Evolutionary conservation across 2,888 invertebrate genomes (phyloP).

Genomic region (Thyatira batis): DNA sequence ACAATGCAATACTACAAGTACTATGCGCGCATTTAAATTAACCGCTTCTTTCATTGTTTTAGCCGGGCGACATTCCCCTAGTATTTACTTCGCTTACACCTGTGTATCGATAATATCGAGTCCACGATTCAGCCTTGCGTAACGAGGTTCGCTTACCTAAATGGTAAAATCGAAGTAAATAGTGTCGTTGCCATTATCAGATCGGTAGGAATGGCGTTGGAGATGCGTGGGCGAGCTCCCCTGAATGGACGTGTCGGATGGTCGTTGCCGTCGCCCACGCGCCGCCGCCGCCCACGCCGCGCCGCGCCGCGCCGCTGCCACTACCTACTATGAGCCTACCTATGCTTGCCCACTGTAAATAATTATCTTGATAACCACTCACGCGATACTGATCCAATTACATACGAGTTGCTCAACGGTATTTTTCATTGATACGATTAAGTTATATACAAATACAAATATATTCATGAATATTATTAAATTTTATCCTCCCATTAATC

Average conservation of each 20-base stretch:
- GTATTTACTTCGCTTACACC: conserved; percentile 6
- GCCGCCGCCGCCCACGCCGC: conserved; percentile 54
- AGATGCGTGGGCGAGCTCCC: conserved; percentile 60
- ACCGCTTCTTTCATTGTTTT: conserved; percentile 16
- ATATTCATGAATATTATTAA: background rate
- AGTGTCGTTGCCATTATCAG: conserved; percentile 59
- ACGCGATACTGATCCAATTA: conserved; percentile 48
- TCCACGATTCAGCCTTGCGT: conserved; percentile 25
- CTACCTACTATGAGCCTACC: conserved; percentile 37
- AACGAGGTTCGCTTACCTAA: conserved; percentile 37
- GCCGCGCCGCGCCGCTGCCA: conserved; percentile 24
- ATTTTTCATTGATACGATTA: conserved; percentile 22
- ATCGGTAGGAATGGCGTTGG: conserved; percentile 45
- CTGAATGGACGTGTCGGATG: conserved; percentile 69
- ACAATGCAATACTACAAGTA: conserved; percentile 48
- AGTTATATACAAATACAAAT: no score
- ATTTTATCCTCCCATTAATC: background rate
- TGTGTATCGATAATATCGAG: conserved; percentile 3
- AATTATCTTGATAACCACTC: conserved; percentile 55
- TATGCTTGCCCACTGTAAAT: conserved; percentile 36
- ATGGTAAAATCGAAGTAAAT: conserved; percentile 43
- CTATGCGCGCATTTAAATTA: conserved; percentile 42
- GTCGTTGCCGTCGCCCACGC: conserved; percentile 51
- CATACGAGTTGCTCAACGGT: conserved; percentile 19
- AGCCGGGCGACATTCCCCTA: conserved; percentile 7